phyloP scores from a whole-genome alignment of 2,888 invertebrate genomes.

The Sesamia inferens region DNA sequence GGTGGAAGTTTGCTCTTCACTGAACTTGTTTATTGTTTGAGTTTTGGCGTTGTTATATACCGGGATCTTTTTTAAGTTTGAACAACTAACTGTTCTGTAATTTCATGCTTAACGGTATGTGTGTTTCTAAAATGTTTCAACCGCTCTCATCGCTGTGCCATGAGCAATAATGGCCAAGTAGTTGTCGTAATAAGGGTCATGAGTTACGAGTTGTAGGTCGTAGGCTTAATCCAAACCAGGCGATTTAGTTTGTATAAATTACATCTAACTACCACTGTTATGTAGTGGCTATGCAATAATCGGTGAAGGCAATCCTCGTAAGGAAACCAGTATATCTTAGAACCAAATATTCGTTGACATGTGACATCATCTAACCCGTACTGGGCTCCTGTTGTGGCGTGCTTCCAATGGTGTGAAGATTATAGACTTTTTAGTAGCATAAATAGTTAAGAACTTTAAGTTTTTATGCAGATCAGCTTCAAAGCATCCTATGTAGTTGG shows the following conservation, averaged over 20 bases:
- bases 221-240: background rate
- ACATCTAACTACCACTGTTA: background rate
- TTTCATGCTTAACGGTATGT: background rate
- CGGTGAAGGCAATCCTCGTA: background rate
- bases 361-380: background rate
- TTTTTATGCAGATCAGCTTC: background rate
- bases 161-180: background rate
- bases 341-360: background rate
- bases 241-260: background rate
- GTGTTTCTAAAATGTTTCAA: background rate
- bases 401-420: background rate
- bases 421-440: background rate
- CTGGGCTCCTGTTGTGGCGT: background rate
- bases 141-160: background rate
- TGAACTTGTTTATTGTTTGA: slow-evolving; percentile 39
- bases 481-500: background rate
- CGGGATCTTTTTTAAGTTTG: background rate
- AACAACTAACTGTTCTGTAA: background rate
- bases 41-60: slow-evolving; percentile 7
- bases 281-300: background rate
- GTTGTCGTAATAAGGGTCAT: background rate
- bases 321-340: background rate
- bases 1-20: slow-evolving; percentile 22
- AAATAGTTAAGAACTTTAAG: background rate
- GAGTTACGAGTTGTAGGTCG: background rate